These are phyloP conservation scores for Scaptomyza flava DNA, from an alignment of 2,888 invertebrate species.

Conservation along the genomic window DNA sequence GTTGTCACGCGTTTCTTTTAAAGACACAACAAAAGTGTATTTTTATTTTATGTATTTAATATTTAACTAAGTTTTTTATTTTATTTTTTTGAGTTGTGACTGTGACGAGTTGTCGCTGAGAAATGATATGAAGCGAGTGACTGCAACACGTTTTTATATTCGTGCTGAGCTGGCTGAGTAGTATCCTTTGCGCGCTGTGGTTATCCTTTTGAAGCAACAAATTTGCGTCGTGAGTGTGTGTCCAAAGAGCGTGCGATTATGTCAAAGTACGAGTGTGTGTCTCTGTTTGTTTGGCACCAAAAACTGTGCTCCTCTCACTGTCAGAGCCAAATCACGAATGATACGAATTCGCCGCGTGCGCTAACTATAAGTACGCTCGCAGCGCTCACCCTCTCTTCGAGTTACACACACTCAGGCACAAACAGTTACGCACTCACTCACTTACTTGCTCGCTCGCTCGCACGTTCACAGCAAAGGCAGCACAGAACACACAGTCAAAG, in stretches of 20 bases:
- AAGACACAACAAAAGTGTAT: constrained; percentile 33
- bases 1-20: constrained; percentile 40
- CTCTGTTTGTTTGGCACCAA: constrained; percentile 39
- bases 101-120: constrained; percentile 71
- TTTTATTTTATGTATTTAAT: constrained; percentile 19
- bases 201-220: constrained; percentile 72
- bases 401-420: constrained; percentile 30
- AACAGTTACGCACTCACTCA: constrained; percentile 45
- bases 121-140: constrained; percentile 62
- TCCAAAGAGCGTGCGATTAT: constrained; percentile 15
- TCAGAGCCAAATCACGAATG: constrained; percentile 85
- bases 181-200: constrained; percentile 66
- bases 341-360: constrained; percentile 82
- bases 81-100: constrained; percentile 46
- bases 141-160: constrained; percentile 73
- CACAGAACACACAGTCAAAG: constrained; percentile 22
- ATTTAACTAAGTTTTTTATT: constrained; percentile 25
- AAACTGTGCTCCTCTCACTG: constrained; percentile 74
- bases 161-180: constrained; percentile 23
- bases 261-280: constrained; percentile 20
- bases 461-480: constrained; percentile 21
- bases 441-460: constrained; percentile 34
- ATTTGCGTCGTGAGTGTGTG: constrained; percentile 47
- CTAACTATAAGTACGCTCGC: constrained; percentile 80
- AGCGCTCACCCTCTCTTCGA: constrained; percentile 55